Percentiles rank a stretch among this genome's conserved stretches.
Evolutionary conservation across 92 coral and sea anemone genomes (phyloP).

Genomic region (Phymanthus crucifer): DNA sequence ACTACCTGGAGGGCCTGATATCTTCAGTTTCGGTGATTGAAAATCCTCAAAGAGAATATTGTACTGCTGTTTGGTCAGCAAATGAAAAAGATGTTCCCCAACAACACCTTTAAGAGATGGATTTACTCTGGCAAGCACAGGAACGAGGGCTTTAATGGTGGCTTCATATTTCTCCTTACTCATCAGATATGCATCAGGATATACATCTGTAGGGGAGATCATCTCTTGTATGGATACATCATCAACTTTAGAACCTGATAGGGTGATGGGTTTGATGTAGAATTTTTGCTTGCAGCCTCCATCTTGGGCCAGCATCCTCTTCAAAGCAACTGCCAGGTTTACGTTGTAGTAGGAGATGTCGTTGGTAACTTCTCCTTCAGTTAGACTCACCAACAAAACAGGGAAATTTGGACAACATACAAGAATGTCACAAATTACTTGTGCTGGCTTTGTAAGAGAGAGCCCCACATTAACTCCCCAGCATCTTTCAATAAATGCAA

Average conservation of each 20-base stretch:
- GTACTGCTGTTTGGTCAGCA: slow-evolving; percentile 22
- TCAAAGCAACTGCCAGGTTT: slow-evolving; percentile 15
- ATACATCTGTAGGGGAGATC: background rate
- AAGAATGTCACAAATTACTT: slow-evolving; percentile 18
- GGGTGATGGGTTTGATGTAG: background rate
- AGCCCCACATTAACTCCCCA: slow-evolving; percentile 1
- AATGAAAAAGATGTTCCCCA: background rate
- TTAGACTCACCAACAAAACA: slow-evolving; percentile 24
- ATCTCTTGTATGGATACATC: background rate
- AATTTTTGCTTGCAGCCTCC: slow-evolving; percentile 33
- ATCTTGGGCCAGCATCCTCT: slow-evolving; percentile 14
- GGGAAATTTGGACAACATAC: slow-evolving; percentile 14
- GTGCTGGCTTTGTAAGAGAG: background rate
- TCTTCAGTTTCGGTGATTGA: background rate
- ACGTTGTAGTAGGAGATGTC: background rate
- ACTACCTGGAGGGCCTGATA: background rate
- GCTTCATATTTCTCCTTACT: background rate
- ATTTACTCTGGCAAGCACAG: slow-evolving; percentile 11
- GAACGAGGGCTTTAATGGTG: slow-evolving; percentile 15
- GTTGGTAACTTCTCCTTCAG: background rate
- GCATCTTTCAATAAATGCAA: slow-evolving; percentile 3
- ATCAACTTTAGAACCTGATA: background rate
- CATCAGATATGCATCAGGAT: slow-evolving; percentile 16
- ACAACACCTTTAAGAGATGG: background rate
- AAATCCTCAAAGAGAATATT: background rate